Conservation (phyloP, 1,140 invertebrate genomes). For the Reticulitermes speratus region DNA sequence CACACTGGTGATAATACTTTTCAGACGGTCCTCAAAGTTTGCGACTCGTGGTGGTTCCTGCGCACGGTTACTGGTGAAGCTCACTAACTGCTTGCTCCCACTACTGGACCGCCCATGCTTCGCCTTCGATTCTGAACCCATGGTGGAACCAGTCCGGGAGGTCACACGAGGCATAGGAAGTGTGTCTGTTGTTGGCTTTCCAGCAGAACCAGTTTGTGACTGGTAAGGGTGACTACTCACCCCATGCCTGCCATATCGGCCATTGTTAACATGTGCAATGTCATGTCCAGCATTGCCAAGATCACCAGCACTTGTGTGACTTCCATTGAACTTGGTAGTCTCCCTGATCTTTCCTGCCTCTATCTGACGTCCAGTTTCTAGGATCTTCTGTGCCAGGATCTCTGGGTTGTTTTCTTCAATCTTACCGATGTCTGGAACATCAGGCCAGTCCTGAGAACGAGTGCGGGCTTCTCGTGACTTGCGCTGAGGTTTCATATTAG, state of each 20-base stretch:
- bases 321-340: conserved; percentile 40
- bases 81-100: conserved; percentile 3
- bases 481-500: conserved; percentile 42
- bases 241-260: conserved; percentile 2
- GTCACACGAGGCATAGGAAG: neutral
- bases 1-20: conserved; percentile 88
- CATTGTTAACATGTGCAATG: conserved; percentile 21
- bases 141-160: neutral
- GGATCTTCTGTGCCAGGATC: conserved; percentile 81
- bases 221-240: neutral
- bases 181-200: neutral
- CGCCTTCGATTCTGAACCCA: neutral
- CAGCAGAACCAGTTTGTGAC: neutral
- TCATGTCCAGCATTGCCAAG: neutral
- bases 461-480: conserved; percentile 72
- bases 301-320: conserved; percentile 20
- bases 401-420: conserved; percentile 91
- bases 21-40: conserved; percentile 88
- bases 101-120: conserved; percentile 16
- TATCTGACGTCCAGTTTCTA: conserved; percentile 83
- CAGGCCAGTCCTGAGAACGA: conserved; percentile 85
- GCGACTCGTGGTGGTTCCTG: conserved; percentile 79
- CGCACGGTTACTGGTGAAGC: conserved; percentile 45
- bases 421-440: conserved; percentile 83
- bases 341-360: conserved; percentile 70